Evolutionary conservation across 2,797 vertebrate genomes (phyloP).

Genomic region (Carapus acus): DNA sequence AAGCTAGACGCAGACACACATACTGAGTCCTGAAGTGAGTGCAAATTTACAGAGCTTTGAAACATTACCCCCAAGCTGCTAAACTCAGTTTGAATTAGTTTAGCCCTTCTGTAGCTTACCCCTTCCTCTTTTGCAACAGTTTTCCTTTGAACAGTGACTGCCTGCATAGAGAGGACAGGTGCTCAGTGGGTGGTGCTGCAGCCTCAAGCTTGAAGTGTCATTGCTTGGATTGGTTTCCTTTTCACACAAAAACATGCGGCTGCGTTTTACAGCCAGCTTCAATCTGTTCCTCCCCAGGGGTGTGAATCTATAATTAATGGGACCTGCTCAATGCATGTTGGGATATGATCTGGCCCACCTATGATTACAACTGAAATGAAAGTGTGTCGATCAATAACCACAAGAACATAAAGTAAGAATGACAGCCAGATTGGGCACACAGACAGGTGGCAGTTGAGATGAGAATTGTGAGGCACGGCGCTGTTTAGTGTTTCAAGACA

Average conservation of each 20-base stretch:
- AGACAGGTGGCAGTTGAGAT: conserved; percentile 5
- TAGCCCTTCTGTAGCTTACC: too few relatives aligned
- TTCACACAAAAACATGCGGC: background rate
- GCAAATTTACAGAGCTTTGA: too few relatives aligned
- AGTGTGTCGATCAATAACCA: background rate
- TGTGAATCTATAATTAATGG: background rate
- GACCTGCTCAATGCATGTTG: too few relatives aligned
- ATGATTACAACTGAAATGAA: too few relatives aligned
- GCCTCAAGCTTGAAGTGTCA: background rate
- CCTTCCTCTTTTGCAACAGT: too few relatives aligned
- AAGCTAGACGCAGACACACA: conserved; percentile 7
- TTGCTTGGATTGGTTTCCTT: background rate
- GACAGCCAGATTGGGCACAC: background rate
- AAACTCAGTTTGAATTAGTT: too few relatives aligned
- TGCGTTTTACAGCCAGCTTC: background rate
- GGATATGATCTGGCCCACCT: too few relatives aligned
- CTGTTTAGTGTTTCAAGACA: too few relatives aligned
- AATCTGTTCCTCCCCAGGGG: background rate
- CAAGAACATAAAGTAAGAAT: background rate
- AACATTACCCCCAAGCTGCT: too few relatives aligned
- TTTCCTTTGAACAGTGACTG: too few relatives aligned
- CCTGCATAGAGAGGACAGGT: conserved; percentile 38
- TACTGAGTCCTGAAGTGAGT: conserved; percentile 1
- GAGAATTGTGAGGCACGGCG: too few relatives aligned
- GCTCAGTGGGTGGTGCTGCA: conserved; percentile 20